A percentile compares a stretch with the other conserved stretches of the same genome.
Evolutionary conservation across 1,140 invertebrate genomes (phyloP).

Genomic region (Himalopsyche phryganea): DNA sequence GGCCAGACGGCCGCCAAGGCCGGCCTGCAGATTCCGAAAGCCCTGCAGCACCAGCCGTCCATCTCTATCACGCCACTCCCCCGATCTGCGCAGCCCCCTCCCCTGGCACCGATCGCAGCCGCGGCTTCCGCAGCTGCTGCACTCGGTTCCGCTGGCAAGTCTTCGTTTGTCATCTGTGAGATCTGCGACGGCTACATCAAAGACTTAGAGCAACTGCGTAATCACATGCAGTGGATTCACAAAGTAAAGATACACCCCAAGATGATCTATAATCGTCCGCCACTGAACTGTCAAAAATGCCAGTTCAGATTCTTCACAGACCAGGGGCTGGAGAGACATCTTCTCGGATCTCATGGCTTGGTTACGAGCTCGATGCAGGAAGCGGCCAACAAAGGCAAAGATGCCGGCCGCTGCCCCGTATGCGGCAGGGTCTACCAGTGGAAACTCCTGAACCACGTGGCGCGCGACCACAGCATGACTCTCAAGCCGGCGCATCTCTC

Average conservation of each 20-base stretch:
- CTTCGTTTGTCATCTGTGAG: slow-evolving; percentile 89
- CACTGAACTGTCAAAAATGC: slow-evolving; percentile 93
- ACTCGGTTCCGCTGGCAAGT: slow-evolving; percentile 54
- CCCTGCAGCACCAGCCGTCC: slow-evolving; percentile 66
- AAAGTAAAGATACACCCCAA: slow-evolving; percentile 95
- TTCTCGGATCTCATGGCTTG: slow-evolving; percentile 87
- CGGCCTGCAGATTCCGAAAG: slow-evolving; percentile 44
- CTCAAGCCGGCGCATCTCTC: slow-evolving; percentile 88
- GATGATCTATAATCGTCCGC: slow-evolving; percentile 92
- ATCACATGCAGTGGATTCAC: slow-evolving; percentile 95
- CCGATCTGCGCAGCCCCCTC: slow-evolving; percentile 49
- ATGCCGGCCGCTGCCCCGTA: slow-evolving; percentile 88
- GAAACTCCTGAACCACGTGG: slow-evolving; percentile 88
- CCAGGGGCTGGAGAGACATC: slow-evolving; percentile 86
- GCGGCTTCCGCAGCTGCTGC: slow-evolving; percentile 48
- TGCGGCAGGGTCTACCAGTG: slow-evolving; percentile 91
- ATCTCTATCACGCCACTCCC: slow-evolving; percentile 89
- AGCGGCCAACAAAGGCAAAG: slow-evolving; percentile 90
- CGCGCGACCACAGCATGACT: slow-evolving; percentile 84
- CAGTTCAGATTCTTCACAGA: slow-evolving; percentile 75
- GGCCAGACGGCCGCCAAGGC: neutral
- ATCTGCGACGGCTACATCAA: slow-evolving; percentile 95
- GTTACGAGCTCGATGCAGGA: slow-evolving; percentile 96
- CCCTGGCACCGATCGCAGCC: slow-evolving; percentile 45
- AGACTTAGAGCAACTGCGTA: slow-evolving; percentile 85